Evolutionary conservation across 1,140 invertebrate species (phyloP), one percentile per base, ranked within the genome.

Genomic region (Ceratosolen fusciceps): DNA sequence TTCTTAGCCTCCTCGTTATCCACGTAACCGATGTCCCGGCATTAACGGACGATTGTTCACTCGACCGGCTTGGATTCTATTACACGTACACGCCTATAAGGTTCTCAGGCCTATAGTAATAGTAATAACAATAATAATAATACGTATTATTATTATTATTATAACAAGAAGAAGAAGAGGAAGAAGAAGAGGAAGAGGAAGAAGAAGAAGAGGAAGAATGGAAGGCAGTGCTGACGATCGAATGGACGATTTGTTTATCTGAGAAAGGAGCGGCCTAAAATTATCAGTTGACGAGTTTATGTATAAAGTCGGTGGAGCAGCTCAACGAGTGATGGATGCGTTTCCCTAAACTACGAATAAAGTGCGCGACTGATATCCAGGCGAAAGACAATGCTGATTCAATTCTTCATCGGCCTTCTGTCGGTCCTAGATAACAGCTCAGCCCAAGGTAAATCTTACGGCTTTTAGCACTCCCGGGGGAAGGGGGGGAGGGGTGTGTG

Each of bases 331-430:
- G 29, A 77, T 71, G 75, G 67, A 71, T n/a, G n/a, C n/a, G 34
- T 77, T 21, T 58, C 37, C 65, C n/a, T 56, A 71, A n/a, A 77
- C 43, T 67, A 65, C 47, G 47, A 65, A 16, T 60, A 77, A 47
- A 70, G 75, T 58, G 75, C n/a, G 65, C 52, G 49, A 77, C 43
- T 77, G 47, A 54, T 58, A 9, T 14, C 58, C 26, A 62, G 19
- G 34, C 52, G 62, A 79, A 34, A 56, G 34, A 79, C 62, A 74
- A 79, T 79, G 78, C 78, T 79, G 49, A 21, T 70, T 43, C 71
- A 68, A 56, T 70, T 79, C 43, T 37, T 79, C 60, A 24, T 79
- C 71, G 58, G 52, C 58, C 72, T 79, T 26, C 52, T 79, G 39
- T 43, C 78, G 71, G 47, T 79, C 37, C 47, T 74, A 65, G 37